A percentile compares a stretch with the other conserved stretches of the same genome.
Evolutionary conservation across 1,140 invertebrate genomes (phyloP).

Genomic region (Anastatus disparis): DNA sequence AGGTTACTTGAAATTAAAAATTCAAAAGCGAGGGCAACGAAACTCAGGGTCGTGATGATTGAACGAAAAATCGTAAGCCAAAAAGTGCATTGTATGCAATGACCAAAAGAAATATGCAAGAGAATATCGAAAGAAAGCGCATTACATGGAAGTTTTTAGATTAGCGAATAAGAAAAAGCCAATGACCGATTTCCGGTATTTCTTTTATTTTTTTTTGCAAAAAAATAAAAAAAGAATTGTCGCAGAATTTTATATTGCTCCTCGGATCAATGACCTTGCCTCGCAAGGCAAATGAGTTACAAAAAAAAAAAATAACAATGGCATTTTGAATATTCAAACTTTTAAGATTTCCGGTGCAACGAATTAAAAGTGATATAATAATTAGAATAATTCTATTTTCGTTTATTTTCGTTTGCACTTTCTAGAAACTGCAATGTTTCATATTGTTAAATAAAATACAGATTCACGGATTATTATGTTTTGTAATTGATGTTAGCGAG

Average conservation of each 20-base stretch:
- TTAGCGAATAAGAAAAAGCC: conserved; percentile 38
- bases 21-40: not conserved
- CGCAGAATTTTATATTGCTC: conserved; percentile 25
- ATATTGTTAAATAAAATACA: too few species aligned
- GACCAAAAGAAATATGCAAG: too few species aligned
- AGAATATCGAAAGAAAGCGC: not conserved
- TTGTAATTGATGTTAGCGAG: too few species aligned
- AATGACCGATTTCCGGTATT: conserved; percentile 54
- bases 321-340: conserved; percentile 58
- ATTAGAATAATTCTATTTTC: too few species aligned
- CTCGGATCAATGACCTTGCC: conserved; percentile 58
- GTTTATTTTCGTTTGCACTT: too few species aligned
- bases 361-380: not conserved
- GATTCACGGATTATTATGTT: too few species aligned
- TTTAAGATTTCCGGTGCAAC: conserved; percentile 27
- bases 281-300: too few species aligned
- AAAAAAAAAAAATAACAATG: conserved; percentile 53
- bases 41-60: not conserved
- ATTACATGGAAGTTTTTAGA: not conserved
- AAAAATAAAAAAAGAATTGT: too few species aligned
- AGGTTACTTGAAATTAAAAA: too few species aligned
- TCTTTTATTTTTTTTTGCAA: too few species aligned
- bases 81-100: conserved; percentile 39
- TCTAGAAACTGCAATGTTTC: too few species aligned
- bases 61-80: not conserved